Conservation (phyloP, 2,797 vertebrate species). For the Choloepus didactylus region DNA sequence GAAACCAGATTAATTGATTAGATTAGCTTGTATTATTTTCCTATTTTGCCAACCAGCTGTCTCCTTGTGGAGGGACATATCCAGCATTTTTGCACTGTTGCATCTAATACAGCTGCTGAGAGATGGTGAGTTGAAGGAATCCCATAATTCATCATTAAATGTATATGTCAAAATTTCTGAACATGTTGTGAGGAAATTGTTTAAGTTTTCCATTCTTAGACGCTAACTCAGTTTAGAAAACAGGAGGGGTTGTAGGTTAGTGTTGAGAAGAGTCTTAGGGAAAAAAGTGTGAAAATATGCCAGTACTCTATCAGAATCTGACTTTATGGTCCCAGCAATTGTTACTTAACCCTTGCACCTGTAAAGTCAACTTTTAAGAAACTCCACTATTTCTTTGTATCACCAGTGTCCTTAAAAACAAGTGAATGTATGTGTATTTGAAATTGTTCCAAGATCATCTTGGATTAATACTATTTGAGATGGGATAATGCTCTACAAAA, state of each 20-base stretch:
- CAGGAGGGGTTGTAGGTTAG: not conserved
- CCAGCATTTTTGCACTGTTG: constrained; percentile 60
- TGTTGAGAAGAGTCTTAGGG: constrained; percentile 30
- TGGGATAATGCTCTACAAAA: constrained; percentile 35
- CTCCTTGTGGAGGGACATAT: constrained; percentile 54
- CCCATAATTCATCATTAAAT: constrained; percentile 79
- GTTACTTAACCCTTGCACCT: not conserved
- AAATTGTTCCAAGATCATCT: constrained; percentile 25
- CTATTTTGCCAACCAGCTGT: constrained; percentile 68
- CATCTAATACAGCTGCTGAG: constrained; percentile 53
- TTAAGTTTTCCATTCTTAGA: constrained; percentile 63
- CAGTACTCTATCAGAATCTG: not conserved
- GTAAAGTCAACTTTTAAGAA: constrained; percentile 27
- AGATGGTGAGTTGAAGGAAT: constrained; percentile 75
- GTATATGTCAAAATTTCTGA: constrained; percentile 71
- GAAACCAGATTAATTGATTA: constrained; percentile 64
- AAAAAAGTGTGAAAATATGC: constrained; percentile 44
- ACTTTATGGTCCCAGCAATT: not conserved
- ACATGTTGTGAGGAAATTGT: constrained; percentile 69
- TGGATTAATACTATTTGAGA: constrained; percentile 30
- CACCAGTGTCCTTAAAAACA: constrained; percentile 3
- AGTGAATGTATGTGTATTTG: not conserved
- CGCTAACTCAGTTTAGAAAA: constrained; percentile 57
- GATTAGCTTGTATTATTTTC: constrained; percentile 67
- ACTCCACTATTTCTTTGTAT: not conserved